Evolutionary conservation across 2,888 invertebrate species (phyloP).

Genomic region (Fabriciana adippe): DNA sequence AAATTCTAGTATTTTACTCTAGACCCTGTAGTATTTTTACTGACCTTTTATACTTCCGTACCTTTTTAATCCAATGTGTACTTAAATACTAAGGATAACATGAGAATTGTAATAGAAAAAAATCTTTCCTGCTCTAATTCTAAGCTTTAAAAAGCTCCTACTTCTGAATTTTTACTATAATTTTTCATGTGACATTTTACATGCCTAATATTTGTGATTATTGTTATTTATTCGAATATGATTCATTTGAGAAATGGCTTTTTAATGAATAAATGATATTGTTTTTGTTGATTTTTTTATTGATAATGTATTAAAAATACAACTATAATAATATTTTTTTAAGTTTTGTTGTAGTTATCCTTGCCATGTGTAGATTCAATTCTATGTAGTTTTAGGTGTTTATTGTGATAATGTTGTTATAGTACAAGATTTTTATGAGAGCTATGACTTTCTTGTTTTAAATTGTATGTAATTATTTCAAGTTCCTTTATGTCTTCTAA

Average conservation of each 20-base stretch:
- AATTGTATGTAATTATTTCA: constrained; percentile 39
- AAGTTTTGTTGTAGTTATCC: constrained; percentile 18
- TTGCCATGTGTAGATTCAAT: constrained; percentile 28
- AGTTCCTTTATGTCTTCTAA: constrained; percentile 36
- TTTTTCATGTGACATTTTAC: neutral
- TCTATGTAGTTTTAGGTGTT: constrained; percentile 40
- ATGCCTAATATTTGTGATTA: constrained; percentile 16
- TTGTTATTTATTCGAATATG: constrained; percentile 4
- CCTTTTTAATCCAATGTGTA: constrained; percentile 39
- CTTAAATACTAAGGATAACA: neutral
- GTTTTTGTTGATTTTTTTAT: neutral
- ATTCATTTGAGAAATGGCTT: neutral
- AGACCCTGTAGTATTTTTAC: constrained; percentile 75
- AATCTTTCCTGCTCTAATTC: neutral
- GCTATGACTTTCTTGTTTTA: constrained; percentile 35
- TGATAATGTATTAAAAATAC: constrained; percentile 9
- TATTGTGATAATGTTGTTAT: constrained; percentile 42
- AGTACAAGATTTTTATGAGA: constrained; percentile 41
- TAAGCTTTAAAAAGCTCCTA: constrained; percentile 21
- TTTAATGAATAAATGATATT: neutral
- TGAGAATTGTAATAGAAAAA: neutral
- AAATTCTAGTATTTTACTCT: constrained; percentile 63
- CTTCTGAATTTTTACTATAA: neutral
- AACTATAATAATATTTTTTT: constrained; percentile 9
- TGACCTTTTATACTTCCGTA: constrained; percentile 73